These are phyloP conservation scores for Acanthoscelides obtectus DNA, from an alignment of 2,888 invertebrate genomes.

Conservation along the genomic window DNA sequence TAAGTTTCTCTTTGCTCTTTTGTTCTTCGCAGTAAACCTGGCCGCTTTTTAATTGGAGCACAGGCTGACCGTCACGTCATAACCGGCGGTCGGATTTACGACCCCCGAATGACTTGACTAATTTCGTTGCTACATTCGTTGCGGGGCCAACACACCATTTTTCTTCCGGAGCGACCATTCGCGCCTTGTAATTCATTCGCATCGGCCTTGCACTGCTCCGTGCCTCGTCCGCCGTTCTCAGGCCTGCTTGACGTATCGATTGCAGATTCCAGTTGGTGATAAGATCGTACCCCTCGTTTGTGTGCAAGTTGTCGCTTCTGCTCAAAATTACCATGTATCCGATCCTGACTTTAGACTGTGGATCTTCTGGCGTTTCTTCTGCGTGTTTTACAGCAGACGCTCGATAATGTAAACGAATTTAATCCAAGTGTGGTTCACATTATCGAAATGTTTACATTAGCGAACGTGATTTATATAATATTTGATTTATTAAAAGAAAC, in stretches of 20 bases:
- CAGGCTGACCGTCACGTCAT: not conserved
- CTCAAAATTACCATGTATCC: too few species aligned
- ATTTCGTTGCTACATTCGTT: not conserved
- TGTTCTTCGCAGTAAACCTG: not conserved
- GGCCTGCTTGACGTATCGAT: not conserved
- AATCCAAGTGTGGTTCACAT: too few species aligned
- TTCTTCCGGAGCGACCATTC: not conserved
- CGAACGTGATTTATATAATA: too few species aligned
- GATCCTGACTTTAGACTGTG: too few species aligned
- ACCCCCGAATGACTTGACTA: not conserved
- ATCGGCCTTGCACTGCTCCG: not conserved
- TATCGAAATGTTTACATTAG: too few species aligned
- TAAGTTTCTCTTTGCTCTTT: too few species aligned
- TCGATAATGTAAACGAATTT: too few species aligned
- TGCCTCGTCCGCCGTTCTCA: not conserved
- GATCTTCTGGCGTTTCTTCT: too few species aligned
- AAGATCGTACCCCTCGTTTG: not conserved
- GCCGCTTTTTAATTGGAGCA: not conserved
- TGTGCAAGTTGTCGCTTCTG: too few species aligned
- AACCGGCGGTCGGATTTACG: not conserved
- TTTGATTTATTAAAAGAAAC: too few species aligned
- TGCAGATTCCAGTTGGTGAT: not conserved
- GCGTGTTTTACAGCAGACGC: too few species aligned
- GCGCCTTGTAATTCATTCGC: not conserved
- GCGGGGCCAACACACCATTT: not conserved